Conservation (phyloP, 2,888 invertebrate species). For the Lottia gigantea region DNA sequence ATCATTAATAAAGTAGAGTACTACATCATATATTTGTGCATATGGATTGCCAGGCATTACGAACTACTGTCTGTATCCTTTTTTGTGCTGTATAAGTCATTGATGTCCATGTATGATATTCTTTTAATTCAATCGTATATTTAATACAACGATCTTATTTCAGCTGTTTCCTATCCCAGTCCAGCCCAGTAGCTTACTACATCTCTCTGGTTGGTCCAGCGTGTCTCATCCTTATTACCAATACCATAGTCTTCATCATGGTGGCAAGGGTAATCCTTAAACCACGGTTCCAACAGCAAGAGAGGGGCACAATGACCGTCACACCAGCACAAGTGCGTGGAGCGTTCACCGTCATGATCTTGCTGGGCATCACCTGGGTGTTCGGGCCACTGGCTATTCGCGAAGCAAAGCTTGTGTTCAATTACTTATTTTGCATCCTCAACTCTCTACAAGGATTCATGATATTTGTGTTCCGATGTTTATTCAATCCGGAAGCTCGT, state of each 20-base stretch:
- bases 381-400: slow-evolving; percentile 61
- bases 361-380: slow-evolving; percentile 63
- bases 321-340: slow-evolving; percentile 51
- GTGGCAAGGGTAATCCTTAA: slow-evolving; percentile 57
- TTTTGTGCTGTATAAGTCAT: too few species aligned
- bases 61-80: too few species aligned
- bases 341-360: slow-evolving; percentile 60
- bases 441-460: slow-evolving; percentile 63
- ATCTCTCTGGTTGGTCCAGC: slow-evolving; percentile 68
- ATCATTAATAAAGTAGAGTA: too few species aligned
- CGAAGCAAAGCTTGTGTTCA: slow-evolving; percentile 57
- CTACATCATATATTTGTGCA: too few species aligned
- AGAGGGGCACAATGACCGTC: slow-evolving; percentile 21
- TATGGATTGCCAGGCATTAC: too few species aligned
- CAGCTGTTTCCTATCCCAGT: slow-evolving; percentile 68
- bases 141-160: too few species aligned
- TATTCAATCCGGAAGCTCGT: slow-evolving; percentile 58
- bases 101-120: too few species aligned
- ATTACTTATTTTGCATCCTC: slow-evolving; percentile 60
- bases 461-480: slow-evolving; percentile 59
- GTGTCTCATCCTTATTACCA: slow-evolving; percentile 67
- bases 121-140: too few species aligned
- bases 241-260: slow-evolving; percentile 69
- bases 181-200: slow-evolving; percentile 67
- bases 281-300: slow-evolving; percentile 52